phyloP scores from a whole-genome alignment of 2,797 vertebrate species.

The Poecilia picta region DNA sequence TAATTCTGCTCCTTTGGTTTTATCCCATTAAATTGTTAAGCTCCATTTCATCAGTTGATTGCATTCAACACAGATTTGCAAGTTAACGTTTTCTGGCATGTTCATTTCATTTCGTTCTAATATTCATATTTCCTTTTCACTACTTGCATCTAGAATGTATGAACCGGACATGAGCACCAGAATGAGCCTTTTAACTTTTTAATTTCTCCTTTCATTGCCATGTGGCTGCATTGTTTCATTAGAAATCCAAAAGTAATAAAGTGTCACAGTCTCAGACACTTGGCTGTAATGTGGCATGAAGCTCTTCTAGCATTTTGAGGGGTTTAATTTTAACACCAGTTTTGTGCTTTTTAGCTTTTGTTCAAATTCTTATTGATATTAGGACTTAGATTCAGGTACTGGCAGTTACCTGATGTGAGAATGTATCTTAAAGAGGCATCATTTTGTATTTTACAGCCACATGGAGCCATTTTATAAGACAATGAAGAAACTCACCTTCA shows the following conservation, averaged over 20 bases:
- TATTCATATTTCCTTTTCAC: conserved; percentile 13
- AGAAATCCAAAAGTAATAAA: conserved; percentile 13
- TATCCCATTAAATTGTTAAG: conserved; percentile 44
- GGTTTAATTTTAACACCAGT: not conserved
- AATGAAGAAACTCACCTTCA: not conserved
- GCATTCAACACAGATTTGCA: conserved; percentile 42
- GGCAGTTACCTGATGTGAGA: not conserved
- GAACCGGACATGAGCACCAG: not conserved
- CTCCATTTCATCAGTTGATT: conserved; percentile 66
- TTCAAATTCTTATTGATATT: not conserved
- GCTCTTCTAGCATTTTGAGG: not conserved
- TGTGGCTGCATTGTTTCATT: conserved; percentile 7
- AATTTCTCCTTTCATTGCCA: conserved; percentile 10
- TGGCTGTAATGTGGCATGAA: conserved; percentile 1
- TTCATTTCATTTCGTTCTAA: conserved; percentile 23
- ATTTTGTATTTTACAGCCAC: not conserved
- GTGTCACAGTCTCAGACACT: not conserved
- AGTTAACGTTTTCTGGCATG: conserved; percentile 32
- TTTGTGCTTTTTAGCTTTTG: not conserved
- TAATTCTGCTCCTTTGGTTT: conserved; percentile 54
- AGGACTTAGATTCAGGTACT: not conserved
- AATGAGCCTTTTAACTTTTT: conserved; percentile 1
- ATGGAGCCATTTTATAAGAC: not conserved
- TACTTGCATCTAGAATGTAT: not conserved
- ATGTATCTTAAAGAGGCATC: not conserved